Conservation (phyloP, 2,888 invertebrate species). For the Polymixis flavicincta region DNA sequence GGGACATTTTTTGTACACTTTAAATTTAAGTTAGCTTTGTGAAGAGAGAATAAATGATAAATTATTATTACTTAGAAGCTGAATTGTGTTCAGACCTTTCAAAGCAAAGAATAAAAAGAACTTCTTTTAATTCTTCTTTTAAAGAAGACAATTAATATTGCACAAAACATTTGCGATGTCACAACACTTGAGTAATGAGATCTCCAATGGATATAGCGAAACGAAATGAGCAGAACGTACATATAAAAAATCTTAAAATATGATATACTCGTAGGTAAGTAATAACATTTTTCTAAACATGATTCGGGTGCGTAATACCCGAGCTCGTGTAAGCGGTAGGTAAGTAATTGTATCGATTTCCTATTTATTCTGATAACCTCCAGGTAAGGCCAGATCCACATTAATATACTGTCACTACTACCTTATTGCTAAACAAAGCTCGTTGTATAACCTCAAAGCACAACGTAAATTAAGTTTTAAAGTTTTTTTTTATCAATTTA, state of each 20-base stretch:
- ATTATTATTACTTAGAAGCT: too few relatives aligned
- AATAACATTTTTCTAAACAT: constrained; percentile 2
- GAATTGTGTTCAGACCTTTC: constrained; percentile 6
- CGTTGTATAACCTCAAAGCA: constrained; percentile 3
- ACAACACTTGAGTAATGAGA: constrained; percentile 16
- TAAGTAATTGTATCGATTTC: constrained; percentile 41
- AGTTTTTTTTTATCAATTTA: background rate
- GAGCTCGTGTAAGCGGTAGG: background rate
- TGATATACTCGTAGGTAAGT: too few relatives aligned
- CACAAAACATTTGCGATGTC: constrained; percentile 22
- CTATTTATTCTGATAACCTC: constrained; percentile 53
- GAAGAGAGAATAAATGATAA: too few relatives aligned
- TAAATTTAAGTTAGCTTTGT: too few relatives aligned
- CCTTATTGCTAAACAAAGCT: constrained; percentile 22
- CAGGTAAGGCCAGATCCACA: constrained; percentile 31
- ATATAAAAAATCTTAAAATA: background rate
- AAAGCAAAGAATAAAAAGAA: constrained; percentile 6
- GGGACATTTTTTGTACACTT: too few relatives aligned
- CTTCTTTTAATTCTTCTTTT: too few relatives aligned
- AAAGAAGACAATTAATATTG: constrained; percentile 13
- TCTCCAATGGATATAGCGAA: constrained; percentile 5
- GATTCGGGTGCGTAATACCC: constrained; percentile 13
- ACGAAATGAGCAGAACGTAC: background rate
- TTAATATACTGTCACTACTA: constrained; percentile 33
- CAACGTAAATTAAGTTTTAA: background rate